Evolutionary conservation across 2,113 vertebrate species (phyloP).

Genomic region (Clarias macrocephalus): DNA sequence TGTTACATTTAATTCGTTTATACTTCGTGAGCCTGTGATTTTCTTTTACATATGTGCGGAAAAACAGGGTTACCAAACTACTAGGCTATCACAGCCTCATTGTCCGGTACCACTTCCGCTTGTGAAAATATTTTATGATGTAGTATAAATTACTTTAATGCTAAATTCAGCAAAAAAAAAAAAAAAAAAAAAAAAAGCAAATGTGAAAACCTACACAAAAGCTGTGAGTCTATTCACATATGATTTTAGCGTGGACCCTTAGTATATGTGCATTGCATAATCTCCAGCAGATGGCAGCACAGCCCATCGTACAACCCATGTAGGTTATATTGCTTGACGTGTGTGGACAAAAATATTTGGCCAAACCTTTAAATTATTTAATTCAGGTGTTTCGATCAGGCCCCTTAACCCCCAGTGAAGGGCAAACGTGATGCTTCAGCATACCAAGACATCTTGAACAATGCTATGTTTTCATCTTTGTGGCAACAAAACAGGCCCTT

Average conservation of each 20-base stretch:
- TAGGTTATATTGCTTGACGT: neutral
- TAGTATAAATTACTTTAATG: neutral
- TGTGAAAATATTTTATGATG: neutral
- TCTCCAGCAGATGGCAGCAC: constrained; percentile 45
- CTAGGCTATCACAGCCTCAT: neutral
- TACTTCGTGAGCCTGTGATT: neutral
- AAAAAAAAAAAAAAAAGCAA: neutral
- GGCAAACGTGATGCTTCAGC: too few relatives aligned
- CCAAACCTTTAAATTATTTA: too few relatives aligned
- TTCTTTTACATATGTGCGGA: too few relatives aligned
- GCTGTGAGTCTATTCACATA: neutral
- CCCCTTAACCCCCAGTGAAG: too few relatives aligned
- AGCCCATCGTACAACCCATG: neutral
- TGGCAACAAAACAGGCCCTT: too few relatives aligned
- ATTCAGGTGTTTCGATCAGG: too few relatives aligned
- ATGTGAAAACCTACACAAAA: neutral
- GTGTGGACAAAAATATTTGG: too few relatives aligned
- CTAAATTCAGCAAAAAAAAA: neutral
- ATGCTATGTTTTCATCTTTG: too few relatives aligned
- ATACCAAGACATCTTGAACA: too few relatives aligned
- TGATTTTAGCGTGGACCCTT: neutral
- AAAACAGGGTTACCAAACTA: neutral
- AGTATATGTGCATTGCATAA: neutral
- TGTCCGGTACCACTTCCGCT: neutral
- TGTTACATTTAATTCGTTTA: neutral